Percentiles rank a stretch among this genome's conserved stretches.
Evolutionary conservation across 2,797 vertebrate genomes (phyloP).

Genomic region (Selene dorsalis): DNA sequence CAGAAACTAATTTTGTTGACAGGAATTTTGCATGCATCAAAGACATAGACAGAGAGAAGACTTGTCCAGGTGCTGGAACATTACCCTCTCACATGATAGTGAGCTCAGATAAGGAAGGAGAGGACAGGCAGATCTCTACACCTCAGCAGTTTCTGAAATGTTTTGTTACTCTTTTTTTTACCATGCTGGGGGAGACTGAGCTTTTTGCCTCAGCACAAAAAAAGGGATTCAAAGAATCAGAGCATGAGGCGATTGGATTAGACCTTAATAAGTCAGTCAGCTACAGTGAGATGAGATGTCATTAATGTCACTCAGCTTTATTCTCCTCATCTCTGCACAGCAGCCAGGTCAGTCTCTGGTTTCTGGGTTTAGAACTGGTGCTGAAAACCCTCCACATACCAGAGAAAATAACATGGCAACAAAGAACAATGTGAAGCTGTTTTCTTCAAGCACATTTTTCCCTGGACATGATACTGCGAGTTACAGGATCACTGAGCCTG

Average conservation of each 20-base stretch:
- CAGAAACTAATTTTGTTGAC: slow-evolving; percentile 20
- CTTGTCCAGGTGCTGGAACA: background rate
- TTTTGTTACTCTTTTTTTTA: slow-evolving; percentile 11
- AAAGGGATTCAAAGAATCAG: background rate
- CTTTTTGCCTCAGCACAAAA: background rate
- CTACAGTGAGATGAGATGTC: background rate
- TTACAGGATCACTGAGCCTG: slow-evolving; percentile 21
- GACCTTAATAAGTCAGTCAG: slow-evolving; percentile 9
- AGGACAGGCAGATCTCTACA: slow-evolving; percentile 1
- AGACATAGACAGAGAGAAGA: slow-evolving; percentile 15
- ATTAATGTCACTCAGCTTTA: slow-evolving; percentile 1
- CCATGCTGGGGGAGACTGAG: background rate
- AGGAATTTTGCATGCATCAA: background rate
- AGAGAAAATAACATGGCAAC: slow-evolving; percentile 56
- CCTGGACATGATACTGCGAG: slow-evolving; percentile 8
- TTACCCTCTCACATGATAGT: slow-evolving; percentile 3
- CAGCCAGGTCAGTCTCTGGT: slow-evolving; percentile 19
- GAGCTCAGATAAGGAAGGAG: slow-evolving; percentile 8
- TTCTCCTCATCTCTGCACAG: slow-evolving; percentile 9
- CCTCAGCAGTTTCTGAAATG: slow-evolving; percentile 31
- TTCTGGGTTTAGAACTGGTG: slow-evolving; percentile 2
- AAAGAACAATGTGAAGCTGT: slow-evolving; percentile 38
- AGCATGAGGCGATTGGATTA: background rate
- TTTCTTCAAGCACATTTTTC: too few species aligned
- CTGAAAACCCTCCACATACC: slow-evolving; percentile 55